These are phyloP conservation scores for Pyrocephalus nanus DNA, from an alignment of 2,797 vertebrate species.

Conservation along the genomic window DNA sequence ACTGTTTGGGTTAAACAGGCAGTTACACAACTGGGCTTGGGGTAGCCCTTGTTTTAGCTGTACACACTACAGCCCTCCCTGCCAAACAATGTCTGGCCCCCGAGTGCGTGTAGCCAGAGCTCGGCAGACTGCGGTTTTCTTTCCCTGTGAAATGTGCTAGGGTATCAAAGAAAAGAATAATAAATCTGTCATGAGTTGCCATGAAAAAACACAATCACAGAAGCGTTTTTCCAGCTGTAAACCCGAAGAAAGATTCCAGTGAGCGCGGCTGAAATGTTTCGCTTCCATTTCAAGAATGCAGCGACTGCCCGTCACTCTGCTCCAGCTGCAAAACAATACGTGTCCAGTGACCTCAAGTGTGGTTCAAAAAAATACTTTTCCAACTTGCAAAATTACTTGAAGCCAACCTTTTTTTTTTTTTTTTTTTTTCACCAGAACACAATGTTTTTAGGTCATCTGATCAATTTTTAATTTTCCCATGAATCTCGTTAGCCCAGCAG, in stretches of 20 bases:
- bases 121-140: background rate
- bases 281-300: constrained; percentile 18
- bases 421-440: background rate
- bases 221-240: constrained; percentile 33
- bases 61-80: background rate
- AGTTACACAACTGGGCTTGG: background rate
- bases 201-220: constrained; percentile 3
- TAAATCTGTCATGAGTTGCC: constrained; percentile 24
- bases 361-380: constrained; percentile 5
- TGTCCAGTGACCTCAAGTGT: background rate
- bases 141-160: background rate
- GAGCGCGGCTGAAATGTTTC: background rate
- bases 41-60: background rate
- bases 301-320: background rate
- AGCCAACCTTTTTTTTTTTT: background rate
- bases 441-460: constrained; percentile 54
- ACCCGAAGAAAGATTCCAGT: constrained; percentile 8
- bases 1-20: background rate
- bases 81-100: background rate
- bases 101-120: background rate
- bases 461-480: constrained; percentile 52
- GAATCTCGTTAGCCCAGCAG: constrained; percentile 52
- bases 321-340: background rate
- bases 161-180: constrained; percentile 17
- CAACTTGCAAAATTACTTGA: background rate